phyloP scores from a whole-genome alignment of 2,113 vertebrate genomes.

The Sorex fumeus region DNA sequence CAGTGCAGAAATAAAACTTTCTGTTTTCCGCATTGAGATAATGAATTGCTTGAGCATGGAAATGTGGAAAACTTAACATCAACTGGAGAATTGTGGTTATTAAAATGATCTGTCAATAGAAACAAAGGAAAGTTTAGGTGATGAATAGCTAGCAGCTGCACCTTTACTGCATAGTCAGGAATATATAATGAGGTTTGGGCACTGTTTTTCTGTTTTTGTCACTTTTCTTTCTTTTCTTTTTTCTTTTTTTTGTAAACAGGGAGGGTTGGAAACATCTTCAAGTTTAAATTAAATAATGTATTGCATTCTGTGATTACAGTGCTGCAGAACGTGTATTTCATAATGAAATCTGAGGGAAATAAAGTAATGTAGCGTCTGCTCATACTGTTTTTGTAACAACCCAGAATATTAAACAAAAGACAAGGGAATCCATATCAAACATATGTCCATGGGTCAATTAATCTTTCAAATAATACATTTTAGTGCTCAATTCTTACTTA shows the following conservation, averaged over 20 bases:
- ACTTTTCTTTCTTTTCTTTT: too few species aligned
- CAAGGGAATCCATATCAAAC: constrained; percentile 1
- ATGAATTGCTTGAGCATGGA: constrained; percentile 65
- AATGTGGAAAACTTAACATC: constrained; percentile 78
- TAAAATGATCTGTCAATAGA: constrained; percentile 85
- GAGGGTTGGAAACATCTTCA: constrained; percentile 66
- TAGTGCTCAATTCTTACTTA: not conserved
- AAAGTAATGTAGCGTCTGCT: constrained; percentile 2
- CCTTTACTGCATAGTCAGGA: constrained; percentile 86
- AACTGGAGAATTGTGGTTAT: constrained; percentile 84
- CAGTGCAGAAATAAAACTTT: constrained; percentile 50
- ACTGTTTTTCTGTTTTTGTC: constrained; percentile 71
- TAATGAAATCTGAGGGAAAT: not conserved
- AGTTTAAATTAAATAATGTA: constrained; percentile 52
- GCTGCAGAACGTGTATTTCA: not conserved
- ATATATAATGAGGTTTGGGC: constrained; percentile 86
- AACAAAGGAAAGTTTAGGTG: constrained; percentile 84
- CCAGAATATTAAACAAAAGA: not conserved
- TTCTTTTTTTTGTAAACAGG: constrained; percentile 54
- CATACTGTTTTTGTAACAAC: not conserved
- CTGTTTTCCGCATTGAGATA: constrained; percentile 63
- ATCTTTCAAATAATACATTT: not conserved
- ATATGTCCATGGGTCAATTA: not conserved
- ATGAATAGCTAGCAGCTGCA: constrained; percentile 88
- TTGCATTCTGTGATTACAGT: constrained; percentile 38